Evolutionary conservation across 2,797 vertebrate genomes (phyloP), one percentile per base, ranked within the genome.

Genomic region (Urosaurus nigricauda): DNA sequence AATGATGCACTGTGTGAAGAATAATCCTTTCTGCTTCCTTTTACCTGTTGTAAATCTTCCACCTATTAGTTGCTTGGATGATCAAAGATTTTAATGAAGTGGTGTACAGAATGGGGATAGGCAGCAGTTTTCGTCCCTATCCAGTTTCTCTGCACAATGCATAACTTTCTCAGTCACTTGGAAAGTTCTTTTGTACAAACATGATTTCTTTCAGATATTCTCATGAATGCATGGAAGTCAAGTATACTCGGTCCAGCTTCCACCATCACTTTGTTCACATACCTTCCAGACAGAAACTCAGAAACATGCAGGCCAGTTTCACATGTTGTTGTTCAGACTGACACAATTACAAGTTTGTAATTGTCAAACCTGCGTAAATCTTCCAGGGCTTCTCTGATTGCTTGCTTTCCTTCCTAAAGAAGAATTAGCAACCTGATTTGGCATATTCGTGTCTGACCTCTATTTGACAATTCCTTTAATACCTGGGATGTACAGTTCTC

Each of bases 401-500:
- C 86, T 91, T 81, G 71, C 40, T 77, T 53, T 29, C 93, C 93
- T 95, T 95, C 88, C 84, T 32, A 63, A 85, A 84, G 92, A 79
- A 0, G 0, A 4, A 68, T 87, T 92, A 93, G 90, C 73, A 82
- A 56, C 0, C 37, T 87, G 70, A 86, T 91, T 87, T 87, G 21
- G 78, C 40, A 86, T 85, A 79, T 86, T 88, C 87, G 83, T 92
- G 82, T 87, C 60, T 86, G 71, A 11, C 51, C 53, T n/a, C 86
- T 79, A 56, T 68, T 0, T 80, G 40, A 47, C 65, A 85, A 85
- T 83, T 92, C 85, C 26, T 88, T 32, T 87, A 84, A 92, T 35
- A 74, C 5, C 19, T 78, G 87, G 78, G 79, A 89, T 86, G 78
- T n/a, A 37, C 29, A 73, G 16, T 86, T 63, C 21, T 79, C 19